Conservation (phyloP, 2,797 vertebrate genomes). For the Cheirogaleus major region DNA sequence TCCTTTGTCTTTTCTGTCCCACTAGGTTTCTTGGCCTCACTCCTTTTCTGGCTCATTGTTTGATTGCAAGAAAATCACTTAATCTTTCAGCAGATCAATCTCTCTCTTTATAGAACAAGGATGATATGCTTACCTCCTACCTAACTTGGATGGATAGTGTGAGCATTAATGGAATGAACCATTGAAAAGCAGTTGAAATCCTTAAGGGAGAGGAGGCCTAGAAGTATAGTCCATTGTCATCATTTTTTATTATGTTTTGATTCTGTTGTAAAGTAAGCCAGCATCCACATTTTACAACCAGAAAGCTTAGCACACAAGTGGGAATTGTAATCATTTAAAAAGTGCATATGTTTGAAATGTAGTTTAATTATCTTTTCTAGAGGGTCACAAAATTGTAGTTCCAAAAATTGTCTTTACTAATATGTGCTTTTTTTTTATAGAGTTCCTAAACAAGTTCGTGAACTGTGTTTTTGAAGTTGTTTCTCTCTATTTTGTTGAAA, state of each 20-base stretch:
- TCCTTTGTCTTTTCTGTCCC: not conserved
- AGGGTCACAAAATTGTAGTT: not conserved
- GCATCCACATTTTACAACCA: not conserved
- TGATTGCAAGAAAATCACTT: constrained; percentile 50
- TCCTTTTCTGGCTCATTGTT: constrained; percentile 3
- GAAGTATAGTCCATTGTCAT: not conserved
- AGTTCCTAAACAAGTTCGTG: not conserved
- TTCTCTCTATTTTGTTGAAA: constrained; percentile 32
- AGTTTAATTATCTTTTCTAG: not conserved
- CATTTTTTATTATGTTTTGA: not conserved
- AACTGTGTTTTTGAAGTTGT: constrained; percentile 23
- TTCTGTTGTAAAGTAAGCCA: not conserved
- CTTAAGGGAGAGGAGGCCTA: constrained; percentile 11
- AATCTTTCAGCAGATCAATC: constrained; percentile 44
- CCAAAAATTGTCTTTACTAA: not conserved
- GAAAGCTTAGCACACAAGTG: not conserved
- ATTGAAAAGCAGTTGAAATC: constrained; percentile 31
- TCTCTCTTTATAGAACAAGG: constrained; percentile 44
- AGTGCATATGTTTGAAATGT: not conserved
- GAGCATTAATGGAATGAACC: constrained; percentile 29
- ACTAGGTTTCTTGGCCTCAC: not conserved
- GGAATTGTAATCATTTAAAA: constrained; percentile 5
- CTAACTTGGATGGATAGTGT: not conserved
- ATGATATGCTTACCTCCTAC: not conserved
- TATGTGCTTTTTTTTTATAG: not conserved